Percentiles rank a stretch among this genome's conserved stretches.
Evolutionary conservation across 2,113 vertebrate genomes (phyloP).

Genomic region (Proterorhinus semilunaris): DNA sequence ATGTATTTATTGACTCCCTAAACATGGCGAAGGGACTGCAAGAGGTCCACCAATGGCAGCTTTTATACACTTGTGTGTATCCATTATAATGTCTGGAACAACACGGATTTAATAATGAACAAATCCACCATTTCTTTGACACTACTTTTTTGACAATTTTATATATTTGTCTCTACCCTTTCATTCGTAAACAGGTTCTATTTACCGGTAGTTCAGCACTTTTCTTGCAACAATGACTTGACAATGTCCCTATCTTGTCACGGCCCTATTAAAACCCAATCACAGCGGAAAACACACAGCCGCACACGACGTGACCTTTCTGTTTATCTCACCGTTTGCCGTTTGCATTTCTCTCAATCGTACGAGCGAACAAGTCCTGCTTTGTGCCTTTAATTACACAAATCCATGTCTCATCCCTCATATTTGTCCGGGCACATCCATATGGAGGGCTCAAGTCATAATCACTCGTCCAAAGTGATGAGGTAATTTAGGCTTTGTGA

Average conservation of each 20-base stretch:
- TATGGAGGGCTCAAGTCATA: conserved; percentile 32
- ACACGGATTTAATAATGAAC: too few species aligned
- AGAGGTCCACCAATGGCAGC: too few species aligned
- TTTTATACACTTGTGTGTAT: too few species aligned
- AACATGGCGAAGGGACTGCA: too few species aligned
- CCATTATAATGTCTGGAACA: too few species aligned
- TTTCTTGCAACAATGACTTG: background rate
- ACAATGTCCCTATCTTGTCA: background rate
- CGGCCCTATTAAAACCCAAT: background rate
- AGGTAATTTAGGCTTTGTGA: conserved; percentile 52
- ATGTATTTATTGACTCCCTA: too few species aligned
- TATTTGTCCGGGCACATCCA: conserved; percentile 22
- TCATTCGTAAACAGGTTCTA: background rate
- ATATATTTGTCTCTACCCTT: too few species aligned
- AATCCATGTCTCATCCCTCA: conserved; percentile 13
- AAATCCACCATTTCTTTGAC: too few species aligned
- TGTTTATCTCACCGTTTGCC: background rate
- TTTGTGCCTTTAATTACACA: conserved; percentile 9
- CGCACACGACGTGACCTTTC: background rate
- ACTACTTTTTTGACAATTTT: too few species aligned
- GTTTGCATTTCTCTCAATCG: conserved; percentile 3
- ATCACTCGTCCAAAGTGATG: conserved; percentile 55
- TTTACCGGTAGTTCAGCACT: background rate
- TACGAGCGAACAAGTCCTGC: conserved; percentile 3
- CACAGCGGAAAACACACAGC: background rate